Evolutionary conservation across 2,888 invertebrate species (phyloP).

Genomic region (Plagiodera versicolora): DNA sequence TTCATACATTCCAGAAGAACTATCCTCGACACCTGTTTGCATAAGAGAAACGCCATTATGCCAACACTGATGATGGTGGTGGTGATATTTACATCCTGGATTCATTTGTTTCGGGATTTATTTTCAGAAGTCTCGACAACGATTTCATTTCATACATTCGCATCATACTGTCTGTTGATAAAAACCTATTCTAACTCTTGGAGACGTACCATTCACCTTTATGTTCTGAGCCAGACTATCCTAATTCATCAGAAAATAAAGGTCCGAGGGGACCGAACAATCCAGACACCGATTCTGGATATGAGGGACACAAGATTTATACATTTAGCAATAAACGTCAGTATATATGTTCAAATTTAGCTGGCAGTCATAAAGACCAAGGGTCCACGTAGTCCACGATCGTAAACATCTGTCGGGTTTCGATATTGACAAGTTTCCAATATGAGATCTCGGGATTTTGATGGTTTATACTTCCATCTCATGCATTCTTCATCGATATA

Average conservation of each 20-base stretch:
- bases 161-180: no score
- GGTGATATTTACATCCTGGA: no score
- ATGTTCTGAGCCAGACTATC: neutral
- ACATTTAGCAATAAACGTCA: conserved; percentile 50
- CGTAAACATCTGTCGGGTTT: conserved; percentile 48
- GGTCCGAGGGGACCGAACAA: neutral
- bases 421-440: conserved; percentile 46
- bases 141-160: no score
- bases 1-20: no score
- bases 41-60: no score
- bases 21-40: no score
- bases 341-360: conserved; percentile 49
- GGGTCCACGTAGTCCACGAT: conserved; percentile 44
- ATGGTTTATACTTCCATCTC: neutral
- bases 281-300: conserved; percentile 1
- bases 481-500: neutral
- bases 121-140: no score
- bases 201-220: neutral
- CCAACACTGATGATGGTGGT: no score
- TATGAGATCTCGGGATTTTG: conserved; percentile 24
- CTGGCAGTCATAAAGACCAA: conserved; percentile 46
- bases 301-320: conserved; percentile 45
- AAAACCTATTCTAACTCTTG: no score
- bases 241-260: neutral
- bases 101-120: no score